Evolutionary conservation across 2,888 invertebrate species (phyloP), one percentile per base, ranked within the genome.

Genomic region (Chaitophorus viminalis): DNA sequence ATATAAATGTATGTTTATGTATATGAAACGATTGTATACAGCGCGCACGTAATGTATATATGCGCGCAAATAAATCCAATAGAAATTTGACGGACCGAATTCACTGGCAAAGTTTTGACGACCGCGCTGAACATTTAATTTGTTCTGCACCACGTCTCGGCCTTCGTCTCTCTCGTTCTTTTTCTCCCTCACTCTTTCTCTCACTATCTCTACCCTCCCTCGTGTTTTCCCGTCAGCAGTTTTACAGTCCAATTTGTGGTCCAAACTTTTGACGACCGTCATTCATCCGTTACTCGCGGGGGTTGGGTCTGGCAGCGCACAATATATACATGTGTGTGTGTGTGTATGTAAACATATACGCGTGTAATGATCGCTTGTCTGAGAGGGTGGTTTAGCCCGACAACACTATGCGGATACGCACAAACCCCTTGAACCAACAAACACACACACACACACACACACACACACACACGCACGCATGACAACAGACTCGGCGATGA

Each of bases 171-270:
- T 72, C 33, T 33, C 6, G 6, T 6, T 72, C 72, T 33, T 6
- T 17, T 4, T 33, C 9, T 33, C 33, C 36, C 5, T 65, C 68
- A 9, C 2, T n/a, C n/a, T n/a, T n/a, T n/a, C n/a, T n/a, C n/a
- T n/a, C n/a, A n/a, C 11, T 33, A 5, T 33, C 17, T n/a, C 78
- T 25, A 3, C 36, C 79, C 36, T 21, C 21, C 29, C 46, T 46
- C 60, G 60, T 21, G 60, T 3, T 60, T 60, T 21, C 60, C 60
- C 60, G 29, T 79, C 60, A 65, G n/a, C 36, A 60, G 79, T 79
- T 79, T 79, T 65, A 79, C 79, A 36, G 79, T 79, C 79, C 79
- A 65, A 79, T 79, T 65, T 79, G 79, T n/a, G 36, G 60, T 79
- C 36, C 60, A 17, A 36, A 79, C 79, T 60, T 79, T 79, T 79